A percentile compares a stretch with the other conserved stretches of the same genome.
Evolutionary conservation across 2,888 invertebrate species (phyloP).

Genomic region (Polietes domitor): DNA sequence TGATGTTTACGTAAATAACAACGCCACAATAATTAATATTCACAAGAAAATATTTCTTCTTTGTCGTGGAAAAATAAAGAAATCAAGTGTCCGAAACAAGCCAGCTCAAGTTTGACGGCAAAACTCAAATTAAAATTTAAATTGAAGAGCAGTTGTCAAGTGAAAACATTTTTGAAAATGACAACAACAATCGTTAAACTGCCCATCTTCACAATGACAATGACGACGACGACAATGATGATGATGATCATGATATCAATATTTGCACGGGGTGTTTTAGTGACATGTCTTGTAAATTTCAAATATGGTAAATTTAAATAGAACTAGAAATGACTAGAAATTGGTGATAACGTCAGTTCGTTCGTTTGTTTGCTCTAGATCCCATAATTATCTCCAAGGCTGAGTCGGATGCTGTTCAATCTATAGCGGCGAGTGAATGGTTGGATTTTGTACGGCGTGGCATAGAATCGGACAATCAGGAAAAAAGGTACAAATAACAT

Average conservation of each 20-base stretch:
- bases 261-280: not conserved
- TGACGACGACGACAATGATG: not conserved
- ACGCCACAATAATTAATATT: not conserved
- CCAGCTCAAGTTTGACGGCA: not conserved
- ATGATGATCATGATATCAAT: not conserved
- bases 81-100: no score
- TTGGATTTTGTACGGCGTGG: slow-evolving; percentile 51
- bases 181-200: not conserved
- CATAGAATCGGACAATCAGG: slow-evolving; percentile 46
- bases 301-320: not conserved
- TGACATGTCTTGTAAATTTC: slow-evolving; percentile 6
- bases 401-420: slow-evolving; percentile 41
- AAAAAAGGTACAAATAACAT: slow-evolving; percentile 45
- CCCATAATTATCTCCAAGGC: slow-evolving; percentile 46
- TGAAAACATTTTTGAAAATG: not conserved
- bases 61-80: not conserved
- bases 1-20: not conserved
- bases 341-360: not conserved
- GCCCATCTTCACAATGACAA: not conserved
- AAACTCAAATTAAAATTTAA: not conserved
- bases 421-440: slow-evolving; percentile 46
- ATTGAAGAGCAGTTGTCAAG: not conserved
- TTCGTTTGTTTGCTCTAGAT: slow-evolving; percentile 39
- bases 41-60: not conserved
- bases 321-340: not conserved